Evolutionary conservation across 2,888 invertebrate genomes (phyloP).

Genomic region (Hesperia comma): DNA sequence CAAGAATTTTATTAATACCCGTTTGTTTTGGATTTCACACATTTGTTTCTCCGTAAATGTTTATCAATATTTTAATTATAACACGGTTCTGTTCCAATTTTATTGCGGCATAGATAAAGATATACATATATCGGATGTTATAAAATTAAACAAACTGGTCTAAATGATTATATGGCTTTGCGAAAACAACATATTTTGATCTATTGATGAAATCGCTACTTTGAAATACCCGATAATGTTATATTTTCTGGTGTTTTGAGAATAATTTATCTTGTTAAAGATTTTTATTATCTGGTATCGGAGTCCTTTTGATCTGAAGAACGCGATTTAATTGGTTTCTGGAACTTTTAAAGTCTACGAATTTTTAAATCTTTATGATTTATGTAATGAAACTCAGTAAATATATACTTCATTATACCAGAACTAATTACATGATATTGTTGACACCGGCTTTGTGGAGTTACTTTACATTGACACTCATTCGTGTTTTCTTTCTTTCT

Average conservation of each 20-base stretch:
- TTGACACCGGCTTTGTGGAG: too few relatives aligned
- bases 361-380: slow-evolving; percentile 8
- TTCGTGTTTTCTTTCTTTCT: too few relatives aligned
- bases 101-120: slow-evolving; percentile 16
- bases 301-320: slow-evolving; percentile 10
- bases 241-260: slow-evolving; percentile 19
- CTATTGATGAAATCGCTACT: slow-evolving; percentile 2
- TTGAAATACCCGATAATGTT: slow-evolving; percentile 19
- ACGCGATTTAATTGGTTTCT: slow-evolving; percentile 23
- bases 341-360: slow-evolving; percentile 7
- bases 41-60: slow-evolving; percentile 16
- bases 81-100: slow-evolving; percentile 9
- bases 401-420: neutral
- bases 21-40: slow-evolving; percentile 34
- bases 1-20: slow-evolving; percentile 35
- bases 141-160: slow-evolving; percentile 26
- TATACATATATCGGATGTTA: slow-evolving; percentile 5
- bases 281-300: slow-evolving; percentile 21
- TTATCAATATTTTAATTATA: slow-evolving; percentile 18
- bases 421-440: too few relatives aligned
- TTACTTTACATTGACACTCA: too few relatives aligned
- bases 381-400: neutral
- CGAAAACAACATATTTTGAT: slow-evolving; percentile 25
- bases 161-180: slow-evolving; percentile 19
- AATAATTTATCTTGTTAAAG: slow-evolving; percentile 17